Evolutionary conservation across 2,797 vertebrate genomes (phyloP).

Genomic region (Limnodromus scolopaceus): DNA sequence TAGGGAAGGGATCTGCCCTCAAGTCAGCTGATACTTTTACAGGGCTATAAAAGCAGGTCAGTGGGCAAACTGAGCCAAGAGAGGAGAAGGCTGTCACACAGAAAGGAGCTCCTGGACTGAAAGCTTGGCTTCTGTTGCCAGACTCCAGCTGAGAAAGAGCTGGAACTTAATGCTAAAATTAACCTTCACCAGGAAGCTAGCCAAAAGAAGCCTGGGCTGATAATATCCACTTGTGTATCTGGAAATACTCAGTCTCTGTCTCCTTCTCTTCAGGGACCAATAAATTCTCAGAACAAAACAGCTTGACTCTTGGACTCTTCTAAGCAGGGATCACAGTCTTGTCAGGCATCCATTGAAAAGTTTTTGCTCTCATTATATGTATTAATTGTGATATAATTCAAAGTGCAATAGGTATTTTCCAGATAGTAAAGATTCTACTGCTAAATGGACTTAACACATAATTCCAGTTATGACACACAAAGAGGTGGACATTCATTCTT

Average conservation of each 20-base stretch:
- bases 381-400: background rate
- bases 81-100: slow-evolving; percentile 55
- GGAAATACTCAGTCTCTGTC: slow-evolving; percentile 73
- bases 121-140: slow-evolving; percentile 67
- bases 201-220: slow-evolving; percentile 71
- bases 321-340: background rate
- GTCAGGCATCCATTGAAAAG: slow-evolving; percentile 18
- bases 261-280: slow-evolving; percentile 38
- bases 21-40: slow-evolving; percentile 59
- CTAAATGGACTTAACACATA: background rate
- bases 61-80: slow-evolving; percentile 41
- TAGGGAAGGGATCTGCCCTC: slow-evolving; percentile 31
- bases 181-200: slow-evolving; percentile 64
- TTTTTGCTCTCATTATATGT: background rate
- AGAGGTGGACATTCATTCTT: background rate
- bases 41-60: slow-evolving; percentile 61
- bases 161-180: slow-evolving; percentile 69
- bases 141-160: slow-evolving; percentile 67
- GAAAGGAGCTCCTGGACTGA: slow-evolving; percentile 56
- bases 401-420: slow-evolving; percentile 17
- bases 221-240: slow-evolving; percentile 69
- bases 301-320: slow-evolving; percentile 53
- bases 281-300: slow-evolving; percentile 51
- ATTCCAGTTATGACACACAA: background rate
- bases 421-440: background rate